Evolutionary conservation across 2,797 vertebrate genomes (phyloP).

Genomic region (Pipistrellus pygmaeus): DNA sequence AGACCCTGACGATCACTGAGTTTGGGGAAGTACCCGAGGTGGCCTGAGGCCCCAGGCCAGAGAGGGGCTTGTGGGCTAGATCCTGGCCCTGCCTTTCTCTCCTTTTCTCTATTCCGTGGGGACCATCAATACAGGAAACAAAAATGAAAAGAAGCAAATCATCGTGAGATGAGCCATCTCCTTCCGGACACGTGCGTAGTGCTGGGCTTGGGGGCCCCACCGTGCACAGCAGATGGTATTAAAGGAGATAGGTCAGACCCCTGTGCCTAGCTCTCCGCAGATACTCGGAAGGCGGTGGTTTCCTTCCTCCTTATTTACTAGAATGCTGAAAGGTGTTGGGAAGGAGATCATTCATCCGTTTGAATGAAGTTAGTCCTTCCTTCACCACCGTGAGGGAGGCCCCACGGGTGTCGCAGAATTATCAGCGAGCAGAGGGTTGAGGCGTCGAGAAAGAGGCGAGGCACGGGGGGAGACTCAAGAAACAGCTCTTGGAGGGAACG

Average conservation of each 20-base stretch:
- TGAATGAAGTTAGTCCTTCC: not conserved
- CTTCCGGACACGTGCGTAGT: not conserved
- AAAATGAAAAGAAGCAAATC: not conserved
- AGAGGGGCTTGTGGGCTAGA: not conserved
- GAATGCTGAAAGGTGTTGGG: no score
- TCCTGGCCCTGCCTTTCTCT: not conserved
- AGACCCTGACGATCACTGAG: not conserved
- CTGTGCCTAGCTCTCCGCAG: not conserved
- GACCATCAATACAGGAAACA: not conserved
- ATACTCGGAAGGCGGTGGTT: not conserved
- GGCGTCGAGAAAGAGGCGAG: not conserved
- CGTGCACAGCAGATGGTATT: not conserved
- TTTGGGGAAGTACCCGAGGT: not conserved
- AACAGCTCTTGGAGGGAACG: not conserved
- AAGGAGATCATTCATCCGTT: not conserved
- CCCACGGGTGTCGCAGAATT: not conserved
- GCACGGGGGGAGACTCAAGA: not conserved
- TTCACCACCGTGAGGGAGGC: not conserved
- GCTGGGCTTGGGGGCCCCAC: not conserved
- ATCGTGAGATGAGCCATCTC: not conserved
- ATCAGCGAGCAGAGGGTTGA: not conserved
- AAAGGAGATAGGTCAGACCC: not conserved
- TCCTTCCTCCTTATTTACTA: not conserved
- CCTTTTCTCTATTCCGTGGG: not conserved
- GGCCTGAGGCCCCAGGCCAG: not conserved